Evolutionary conservation across 2,888 invertebrate species (phyloP), one percentile per base, ranked within the genome.

Genomic region (Congeria kusceri): DNA sequence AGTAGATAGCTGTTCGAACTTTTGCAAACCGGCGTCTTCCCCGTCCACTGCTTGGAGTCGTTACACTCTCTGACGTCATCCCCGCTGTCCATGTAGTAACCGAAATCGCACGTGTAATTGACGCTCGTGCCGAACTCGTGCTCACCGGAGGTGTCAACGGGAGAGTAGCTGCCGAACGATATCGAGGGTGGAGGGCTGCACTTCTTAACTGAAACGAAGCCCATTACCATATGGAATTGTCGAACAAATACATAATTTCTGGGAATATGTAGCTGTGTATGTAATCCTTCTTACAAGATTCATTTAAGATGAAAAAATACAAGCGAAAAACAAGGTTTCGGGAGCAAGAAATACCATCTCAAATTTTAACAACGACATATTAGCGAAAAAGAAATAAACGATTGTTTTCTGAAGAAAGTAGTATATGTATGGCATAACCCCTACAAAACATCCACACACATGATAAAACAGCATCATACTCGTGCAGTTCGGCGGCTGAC

Each of bases 11-110:
- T 32, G 11, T 65, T 49, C 72, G 57, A 59, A 82, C 82, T 82
- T 82, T 78, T 75, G 62, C 82, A 82, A 49, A 75, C 72, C 32
- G 82, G 82, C 29, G 72, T 61, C 15, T 27, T 46, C 32, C 75
- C 72, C 3, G 76, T 76, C 78, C 78, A 82, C 32, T 65, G 56
- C 20, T 68, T 64, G 1, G 68, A 66, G 29, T 68, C 53, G n/a
- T 72, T 69, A 53, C 82, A 82, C 20, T 65, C 73, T 20, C 78
- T 67, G 5, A 20, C 9, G 3, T 76, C 61, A 23, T 82, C 81
- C 0, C 81, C 81, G 32, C 65, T 61, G 11, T 49, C 65, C 46
- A 75, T 65, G 65, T 78, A 75, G 65, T 82, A 78, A 11, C 81
- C 81, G 0, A 78, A 47, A 7, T 67, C 75, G 47, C 81, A 82